Evolutionary conservation across 2,888 invertebrate species (phyloP).

Genomic region (Cenopis cana): DNA sequence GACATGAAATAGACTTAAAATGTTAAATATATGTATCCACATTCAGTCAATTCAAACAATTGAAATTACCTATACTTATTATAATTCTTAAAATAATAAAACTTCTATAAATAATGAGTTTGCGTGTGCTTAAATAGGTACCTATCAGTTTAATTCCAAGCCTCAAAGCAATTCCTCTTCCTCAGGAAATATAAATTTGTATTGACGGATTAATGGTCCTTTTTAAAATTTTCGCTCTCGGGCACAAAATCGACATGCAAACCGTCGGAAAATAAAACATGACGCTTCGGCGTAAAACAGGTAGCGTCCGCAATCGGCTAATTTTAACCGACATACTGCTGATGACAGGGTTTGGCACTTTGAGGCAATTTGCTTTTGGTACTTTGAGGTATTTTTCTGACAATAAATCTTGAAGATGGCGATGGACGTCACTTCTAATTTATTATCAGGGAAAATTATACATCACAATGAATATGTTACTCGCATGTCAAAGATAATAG

Average conservation of each 20-base stretch:
- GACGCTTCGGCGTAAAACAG: conserved; percentile 80
- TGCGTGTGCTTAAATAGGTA: conserved; percentile 7
- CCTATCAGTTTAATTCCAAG: background rate
- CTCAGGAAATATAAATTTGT: conserved; percentile 36
- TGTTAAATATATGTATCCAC: too few relatives aligned
- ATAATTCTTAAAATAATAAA: background rate
- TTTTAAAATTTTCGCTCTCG: conserved; percentile 44
- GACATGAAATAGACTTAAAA: too few relatives aligned
- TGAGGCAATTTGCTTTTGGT: background rate
- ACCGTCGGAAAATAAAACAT: conserved; percentile 68
- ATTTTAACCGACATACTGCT: conserved; percentile 58
- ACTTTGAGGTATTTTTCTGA: background rate
- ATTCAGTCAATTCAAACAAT: too few relatives aligned
- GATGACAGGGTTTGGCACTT: conserved; percentile 63
- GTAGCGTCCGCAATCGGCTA: conserved; percentile 75
- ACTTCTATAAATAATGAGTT: background rate
- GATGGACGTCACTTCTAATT: too few relatives aligned
- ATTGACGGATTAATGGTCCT: conserved; percentile 38
- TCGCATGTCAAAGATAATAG: too few relatives aligned
- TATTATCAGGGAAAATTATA: too few relatives aligned
- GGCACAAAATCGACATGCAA: conserved; percentile 64
- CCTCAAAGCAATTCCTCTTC: conserved; percentile 36
- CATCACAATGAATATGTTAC: too few relatives aligned
- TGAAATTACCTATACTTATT: too few relatives aligned
- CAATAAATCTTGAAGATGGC: too few relatives aligned